A percentile compares a stretch with the other conserved stretches of the same genome.
Conservation (phyloP, 2,113 vertebrate genomes). For the Terrapene triunguis region DNA sequence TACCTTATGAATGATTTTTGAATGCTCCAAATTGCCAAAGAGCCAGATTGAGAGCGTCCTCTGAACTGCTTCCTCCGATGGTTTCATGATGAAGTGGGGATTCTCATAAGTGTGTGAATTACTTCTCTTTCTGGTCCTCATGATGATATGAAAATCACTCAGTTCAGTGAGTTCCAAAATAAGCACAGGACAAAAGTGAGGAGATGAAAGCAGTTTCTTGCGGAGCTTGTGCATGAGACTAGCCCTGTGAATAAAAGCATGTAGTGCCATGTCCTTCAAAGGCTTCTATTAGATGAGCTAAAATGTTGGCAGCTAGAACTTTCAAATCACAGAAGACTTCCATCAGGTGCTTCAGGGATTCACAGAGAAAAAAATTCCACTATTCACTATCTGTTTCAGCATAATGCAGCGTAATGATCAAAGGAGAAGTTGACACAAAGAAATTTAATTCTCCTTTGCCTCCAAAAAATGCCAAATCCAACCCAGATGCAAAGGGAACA, state of each 20-base stretch:
- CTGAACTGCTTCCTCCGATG: background rate
- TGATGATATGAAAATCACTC: background rate
- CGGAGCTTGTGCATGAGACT: background rate
- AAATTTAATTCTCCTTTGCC: background rate
- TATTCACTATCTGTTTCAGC: background rate
- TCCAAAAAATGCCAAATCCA: background rate
- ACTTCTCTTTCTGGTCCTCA: background rate
- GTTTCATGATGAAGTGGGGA: background rate
- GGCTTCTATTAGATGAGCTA: background rate
- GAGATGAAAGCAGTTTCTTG: background rate
- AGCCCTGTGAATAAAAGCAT: background rate
- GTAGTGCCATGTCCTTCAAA: background rate
- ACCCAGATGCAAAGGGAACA: background rate
- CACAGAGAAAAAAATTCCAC: background rate
- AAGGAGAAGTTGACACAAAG: background rate
- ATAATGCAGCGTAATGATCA: background rate
- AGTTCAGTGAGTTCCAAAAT: background rate
- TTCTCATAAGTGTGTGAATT: background rate
- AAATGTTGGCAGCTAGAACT: background rate
- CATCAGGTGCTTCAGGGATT: background rate
- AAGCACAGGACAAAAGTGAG: background rate
- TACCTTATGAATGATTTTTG: background rate
- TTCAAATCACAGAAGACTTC: background rate
- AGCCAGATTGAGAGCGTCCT: background rate
- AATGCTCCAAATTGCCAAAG: background rate